phyloP scores from a whole-genome alignment of 2,797 vertebrate species.

The Oreonectes daqikongensis region DNA sequence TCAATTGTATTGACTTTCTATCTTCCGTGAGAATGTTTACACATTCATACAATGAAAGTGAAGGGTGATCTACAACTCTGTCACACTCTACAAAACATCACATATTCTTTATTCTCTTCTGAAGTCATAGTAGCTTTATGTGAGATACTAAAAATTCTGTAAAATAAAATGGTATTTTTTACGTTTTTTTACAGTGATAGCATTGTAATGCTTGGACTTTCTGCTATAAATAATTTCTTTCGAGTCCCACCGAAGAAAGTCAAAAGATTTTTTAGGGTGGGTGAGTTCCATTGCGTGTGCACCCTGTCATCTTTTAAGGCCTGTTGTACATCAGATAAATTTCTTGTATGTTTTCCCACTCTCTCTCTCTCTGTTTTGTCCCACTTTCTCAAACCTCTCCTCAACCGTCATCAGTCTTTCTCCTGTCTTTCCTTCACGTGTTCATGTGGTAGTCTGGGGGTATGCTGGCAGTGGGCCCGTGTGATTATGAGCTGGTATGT shows the following conservation, averaged over 20 bases:
- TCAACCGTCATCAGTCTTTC: slow-evolving; percentile 34
- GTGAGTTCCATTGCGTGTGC: neutral
- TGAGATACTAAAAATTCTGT: neutral
- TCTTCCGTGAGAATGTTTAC: neutral
- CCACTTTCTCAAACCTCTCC: slow-evolving; percentile 1
- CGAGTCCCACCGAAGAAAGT: neutral
- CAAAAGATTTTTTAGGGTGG: neutral
- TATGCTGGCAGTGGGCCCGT: slow-evolving; percentile 65
- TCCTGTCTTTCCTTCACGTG: slow-evolving; percentile 69
- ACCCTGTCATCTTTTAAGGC: neutral
- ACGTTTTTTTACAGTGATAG: too few species aligned
- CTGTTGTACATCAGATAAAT: slow-evolving; percentile 33
- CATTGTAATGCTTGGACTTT: neutral
- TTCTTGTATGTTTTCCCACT: slow-evolving; percentile 24
- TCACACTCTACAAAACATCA: too few species aligned
- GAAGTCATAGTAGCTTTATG: neutral
- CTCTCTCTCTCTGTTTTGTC: neutral
- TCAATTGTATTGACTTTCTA: neutral
- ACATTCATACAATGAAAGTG: neutral
- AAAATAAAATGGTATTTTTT: too few species aligned
- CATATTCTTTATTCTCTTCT: too few species aligned
- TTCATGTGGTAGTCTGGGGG: slow-evolving; percentile 63
- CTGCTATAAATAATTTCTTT: slow-evolving; percentile 2
- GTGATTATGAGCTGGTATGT: slow-evolving; percentile 73
- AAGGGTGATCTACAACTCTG: too few species aligned